Evolutionary conservation across 2,113 vertebrate genomes (phyloP), one percentile per base, ranked within the genome.

Genomic region (Ascaphus truei): DNA sequence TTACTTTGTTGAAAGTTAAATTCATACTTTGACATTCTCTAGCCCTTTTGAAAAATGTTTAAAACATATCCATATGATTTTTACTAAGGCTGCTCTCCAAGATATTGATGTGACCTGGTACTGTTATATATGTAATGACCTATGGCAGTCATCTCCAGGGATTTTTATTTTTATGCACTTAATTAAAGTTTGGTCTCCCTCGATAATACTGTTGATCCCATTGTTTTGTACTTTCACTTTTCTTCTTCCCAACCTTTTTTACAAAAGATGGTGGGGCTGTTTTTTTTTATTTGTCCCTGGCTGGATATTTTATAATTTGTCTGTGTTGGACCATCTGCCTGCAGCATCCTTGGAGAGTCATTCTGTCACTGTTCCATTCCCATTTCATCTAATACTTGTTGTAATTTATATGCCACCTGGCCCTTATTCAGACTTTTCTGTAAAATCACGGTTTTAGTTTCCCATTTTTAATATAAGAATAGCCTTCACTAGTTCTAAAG

Each of bases 91-190:
- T 45, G 9, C 43, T 61, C 5, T 20, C 22, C 11, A 22, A 23
- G 5, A 18, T 27, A 15, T 8, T 15, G 2, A 31, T 26, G 27
- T 48, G 39, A 48, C 37, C 52, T 23, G 15, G 27, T 33, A n/a
- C 15, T n/a, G 26, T 25, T 37, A 33, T 26, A 23, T 33, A 27
- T 45, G 31, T 57, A 58, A 68, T 68, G 65, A 68, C 65, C 52
- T 58, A 47, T 34, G 10, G 26, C 3, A 0, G 56, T 60, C 0
- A 0, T 74, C 75, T 76, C 56, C n/a, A 55, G 71, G 71, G 63
- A 77, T 68, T 73, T 75, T 68, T 62, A 64, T 78, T 74, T 80
- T 53, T 58, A 66, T 71, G 66, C 26, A n/a, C 63, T 29, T 67
- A 66, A 74, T 73, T 68, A 60, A 59, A 59, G 39, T 37, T 48